Conservation (phyloP, 2,797 vertebrate species). For the Tangara arthus region DNA sequence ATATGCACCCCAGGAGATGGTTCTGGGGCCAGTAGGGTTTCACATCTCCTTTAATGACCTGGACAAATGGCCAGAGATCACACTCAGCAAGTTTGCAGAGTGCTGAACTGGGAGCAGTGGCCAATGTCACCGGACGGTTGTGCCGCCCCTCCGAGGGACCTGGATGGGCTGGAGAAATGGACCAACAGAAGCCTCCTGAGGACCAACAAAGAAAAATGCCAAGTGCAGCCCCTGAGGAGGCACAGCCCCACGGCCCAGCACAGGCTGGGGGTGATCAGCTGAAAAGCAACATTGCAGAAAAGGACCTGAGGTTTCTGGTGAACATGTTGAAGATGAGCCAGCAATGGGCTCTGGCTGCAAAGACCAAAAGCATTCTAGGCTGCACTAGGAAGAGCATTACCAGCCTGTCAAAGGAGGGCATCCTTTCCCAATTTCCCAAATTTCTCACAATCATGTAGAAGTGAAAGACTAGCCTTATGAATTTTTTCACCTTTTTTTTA, state of each 20-base stretch:
- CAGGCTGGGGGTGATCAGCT: neutral
- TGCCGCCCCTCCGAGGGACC: neutral
- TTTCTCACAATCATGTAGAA: neutral
- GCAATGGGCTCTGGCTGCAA: neutral
- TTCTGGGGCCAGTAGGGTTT: neutral
- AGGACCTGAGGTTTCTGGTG: neutral
- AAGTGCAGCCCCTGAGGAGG: neutral
- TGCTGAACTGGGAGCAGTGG: neutral
- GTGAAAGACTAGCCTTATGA: neutral
- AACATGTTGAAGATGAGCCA: neutral
- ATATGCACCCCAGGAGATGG: neutral
- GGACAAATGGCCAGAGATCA: neutral
- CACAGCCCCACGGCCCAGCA: neutral
- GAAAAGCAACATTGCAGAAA: neutral
- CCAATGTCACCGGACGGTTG: rapidly evolving
- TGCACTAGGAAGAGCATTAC: neutral
- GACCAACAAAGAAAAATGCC: neutral
- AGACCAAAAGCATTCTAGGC: neutral
- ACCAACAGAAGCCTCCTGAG: neutral
- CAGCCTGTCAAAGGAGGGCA: rapidly evolving
- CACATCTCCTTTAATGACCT: too few relatives aligned
- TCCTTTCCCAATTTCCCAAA: neutral
- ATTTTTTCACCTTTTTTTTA: neutral
- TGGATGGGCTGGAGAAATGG: neutral
- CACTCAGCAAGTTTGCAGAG: neutral